phyloP scores from a whole-genome alignment of 2,888 invertebrate species.

The Leucania comma region DNA sequence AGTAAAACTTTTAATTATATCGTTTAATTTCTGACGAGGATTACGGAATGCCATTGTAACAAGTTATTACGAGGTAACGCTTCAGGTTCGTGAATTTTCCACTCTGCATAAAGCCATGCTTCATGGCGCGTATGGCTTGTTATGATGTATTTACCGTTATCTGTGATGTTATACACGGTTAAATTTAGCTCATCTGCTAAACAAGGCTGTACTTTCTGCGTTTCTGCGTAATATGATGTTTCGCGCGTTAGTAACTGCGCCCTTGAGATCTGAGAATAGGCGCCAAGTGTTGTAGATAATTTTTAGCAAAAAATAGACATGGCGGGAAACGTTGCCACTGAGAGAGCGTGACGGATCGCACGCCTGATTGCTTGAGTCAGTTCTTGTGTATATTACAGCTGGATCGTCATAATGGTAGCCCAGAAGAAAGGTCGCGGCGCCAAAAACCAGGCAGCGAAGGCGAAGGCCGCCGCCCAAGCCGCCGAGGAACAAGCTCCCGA shows the following conservation, averaged over 20 bases:
- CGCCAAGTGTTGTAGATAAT: constrained; percentile 77
- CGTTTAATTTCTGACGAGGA: constrained; percentile 11
- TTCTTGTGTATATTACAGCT: constrained; percentile 69
- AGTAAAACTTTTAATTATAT: constrained; percentile 64
- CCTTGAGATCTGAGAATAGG: constrained; percentile 82
- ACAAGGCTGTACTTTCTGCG: constrained; percentile 53
- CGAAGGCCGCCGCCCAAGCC: constrained; percentile 77
- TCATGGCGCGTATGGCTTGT: constrained; percentile 82
- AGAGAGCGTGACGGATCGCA: constrained; percentile 64
- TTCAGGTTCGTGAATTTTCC: constrained; percentile 83
- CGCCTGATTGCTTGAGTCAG: constrained; percentile 59
- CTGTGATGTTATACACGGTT: constrained; percentile 59
- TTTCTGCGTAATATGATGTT: constrained; percentile 68
- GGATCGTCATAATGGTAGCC: constrained; percentile 82
- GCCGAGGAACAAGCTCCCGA: constrained; percentile 76
- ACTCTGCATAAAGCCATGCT: constrained; percentile 82
- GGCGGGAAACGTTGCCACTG: constrained; percentile 78
- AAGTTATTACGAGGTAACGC: constrained; percentile 64
- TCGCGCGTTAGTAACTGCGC: constrained; percentile 76
- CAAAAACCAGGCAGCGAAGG: constrained; percentile 82
- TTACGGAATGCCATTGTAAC: constrained; percentile 45
- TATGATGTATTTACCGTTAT: constrained; percentile 80
- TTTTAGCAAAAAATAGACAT: constrained; percentile 72
- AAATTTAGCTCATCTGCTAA: constrained; percentile 62
- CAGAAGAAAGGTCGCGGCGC: constrained; percentile 88